Evolutionary conservation across 2,797 vertebrate genomes (phyloP).

Genomic region (Sphenodon punctatus): DNA sequence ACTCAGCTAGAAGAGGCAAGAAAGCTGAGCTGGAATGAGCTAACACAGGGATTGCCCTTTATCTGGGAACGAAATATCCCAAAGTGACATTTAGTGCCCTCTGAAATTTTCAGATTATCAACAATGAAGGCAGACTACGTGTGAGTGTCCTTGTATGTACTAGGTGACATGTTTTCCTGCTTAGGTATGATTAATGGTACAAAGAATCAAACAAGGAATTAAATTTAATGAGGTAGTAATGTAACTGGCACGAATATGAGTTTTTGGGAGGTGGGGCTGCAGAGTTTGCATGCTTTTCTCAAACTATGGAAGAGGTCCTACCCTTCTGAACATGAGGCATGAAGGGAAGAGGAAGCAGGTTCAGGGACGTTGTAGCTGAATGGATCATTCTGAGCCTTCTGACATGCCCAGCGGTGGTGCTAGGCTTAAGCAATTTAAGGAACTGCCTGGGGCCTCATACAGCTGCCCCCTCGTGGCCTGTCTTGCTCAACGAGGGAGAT

Average conservation of each 20-base stretch:
- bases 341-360: neutral
- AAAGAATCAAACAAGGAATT: constrained; percentile 20
- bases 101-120: neutral
- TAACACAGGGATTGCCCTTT: neutral
- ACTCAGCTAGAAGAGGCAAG: neutral
- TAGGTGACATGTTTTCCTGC: neutral
- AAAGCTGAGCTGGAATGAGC: neutral
- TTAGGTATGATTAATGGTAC: constrained; percentile 24
- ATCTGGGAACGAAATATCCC: neutral
- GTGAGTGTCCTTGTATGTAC: neutral
- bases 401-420: too few relatives aligned
- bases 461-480: too few relatives aligned
- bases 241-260: neutral
- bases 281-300: neutral
- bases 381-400: neutral
- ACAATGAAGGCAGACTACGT: neutral
- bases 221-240: constrained; percentile 29
- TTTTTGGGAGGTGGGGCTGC: too few relatives aligned
- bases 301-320: accelerated
- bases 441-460: too few relatives aligned
- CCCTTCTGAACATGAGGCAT: neutral
- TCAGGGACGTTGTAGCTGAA: neutral
- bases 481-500: too few relatives aligned
- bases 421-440: too few relatives aligned
- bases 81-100: neutral